Evolutionary conservation across 1,140 invertebrate genomes (phyloP), one percentile per base, ranked within the genome.

Genomic region (Lepidotrigona ventralis): DNA sequence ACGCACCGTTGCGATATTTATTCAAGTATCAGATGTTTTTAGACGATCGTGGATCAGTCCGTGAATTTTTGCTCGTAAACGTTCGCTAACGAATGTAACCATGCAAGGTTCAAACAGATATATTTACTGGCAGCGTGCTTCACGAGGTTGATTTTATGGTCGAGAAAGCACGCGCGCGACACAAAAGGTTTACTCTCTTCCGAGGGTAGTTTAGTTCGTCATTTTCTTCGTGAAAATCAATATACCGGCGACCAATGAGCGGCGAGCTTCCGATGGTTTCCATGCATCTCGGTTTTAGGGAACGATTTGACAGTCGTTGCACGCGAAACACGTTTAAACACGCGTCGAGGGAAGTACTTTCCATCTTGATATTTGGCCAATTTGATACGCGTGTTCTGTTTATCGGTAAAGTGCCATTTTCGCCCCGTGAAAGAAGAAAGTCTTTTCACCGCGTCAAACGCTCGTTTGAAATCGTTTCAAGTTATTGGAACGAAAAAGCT

Each of bases 311-410:
- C 54, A 69, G 78, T 53, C 71, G 78, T 66, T 19, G 70, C 83
- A 69, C 78, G 74, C 19, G 6, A 21, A 73, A 77, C 79, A 58
- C 77, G 73, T 46, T 15, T 23, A 4, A 51, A 17, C 66, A 17
- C 60, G 39, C 39, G 12, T 63, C 21, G n/a, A 64, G 15, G 1
- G 12, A 8, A 12, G 26, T 23, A 90, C 84, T 89, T 91, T 88
- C 85, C 85, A 90, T 86, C 80, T 88, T 88, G 81, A 91, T 88
- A 81, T 87, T 88, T 79, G 26, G 26, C 76, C 73, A 26, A 46
- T 46, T 75, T 75, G 66, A 56, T 15, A 15, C 39, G 9, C 72
- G 63, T 73, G 56, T 60, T 66, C 33, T 39, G 71, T 84, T 80
- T 71, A 81, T 79, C n/a, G 77, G 72, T 56, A 68, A 15, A 64